Percentiles rank a stretch among this genome's conserved stretches.
phyloP scores from a whole-genome alignment of 2,113 vertebrate genomes.

The Spilogale gracilis region DNA sequence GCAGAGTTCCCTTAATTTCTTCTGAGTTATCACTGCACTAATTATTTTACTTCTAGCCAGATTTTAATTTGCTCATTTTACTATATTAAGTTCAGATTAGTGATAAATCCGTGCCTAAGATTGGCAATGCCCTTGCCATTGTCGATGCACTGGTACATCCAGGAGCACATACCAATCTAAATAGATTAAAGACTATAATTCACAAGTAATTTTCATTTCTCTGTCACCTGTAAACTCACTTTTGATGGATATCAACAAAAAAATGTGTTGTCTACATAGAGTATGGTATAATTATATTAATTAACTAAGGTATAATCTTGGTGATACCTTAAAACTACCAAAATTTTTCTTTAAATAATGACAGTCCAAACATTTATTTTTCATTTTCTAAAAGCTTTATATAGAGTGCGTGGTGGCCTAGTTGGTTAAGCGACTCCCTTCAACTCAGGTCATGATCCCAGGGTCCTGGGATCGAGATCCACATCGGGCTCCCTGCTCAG shows the following conservation, averaged over 20 bases:
- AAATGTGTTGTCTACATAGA: neutral
- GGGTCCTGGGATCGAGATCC: too few species aligned
- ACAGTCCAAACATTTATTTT: conserved; percentile 13
- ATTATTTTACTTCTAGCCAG: neutral
- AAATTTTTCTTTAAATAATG: conserved; percentile 15
- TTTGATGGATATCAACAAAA: neutral
- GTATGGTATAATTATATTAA: neutral
- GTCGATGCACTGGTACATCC: neutral
- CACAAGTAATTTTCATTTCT: neutral
- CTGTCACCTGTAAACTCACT: neutral
- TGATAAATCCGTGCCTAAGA: neutral
- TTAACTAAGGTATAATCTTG: neutral
- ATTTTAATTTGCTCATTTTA: conserved; percentile 47
- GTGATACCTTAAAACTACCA: neutral
- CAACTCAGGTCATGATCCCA: too few species aligned
- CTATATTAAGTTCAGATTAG: conserved; percentile 20
- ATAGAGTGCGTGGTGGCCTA: neutral
- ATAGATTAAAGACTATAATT: neutral
- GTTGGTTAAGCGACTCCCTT: too few species aligned
- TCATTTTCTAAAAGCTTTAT: neutral
- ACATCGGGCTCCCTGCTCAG: too few species aligned
- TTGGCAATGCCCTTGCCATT: neutral
- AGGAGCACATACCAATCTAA: neutral
- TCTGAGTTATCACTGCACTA: conserved; percentile 3
- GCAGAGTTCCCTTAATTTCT: neutral